phyloP scores from a whole-genome alignment of 2,797 vertebrate genomes.

The Lates japonicus region DNA sequence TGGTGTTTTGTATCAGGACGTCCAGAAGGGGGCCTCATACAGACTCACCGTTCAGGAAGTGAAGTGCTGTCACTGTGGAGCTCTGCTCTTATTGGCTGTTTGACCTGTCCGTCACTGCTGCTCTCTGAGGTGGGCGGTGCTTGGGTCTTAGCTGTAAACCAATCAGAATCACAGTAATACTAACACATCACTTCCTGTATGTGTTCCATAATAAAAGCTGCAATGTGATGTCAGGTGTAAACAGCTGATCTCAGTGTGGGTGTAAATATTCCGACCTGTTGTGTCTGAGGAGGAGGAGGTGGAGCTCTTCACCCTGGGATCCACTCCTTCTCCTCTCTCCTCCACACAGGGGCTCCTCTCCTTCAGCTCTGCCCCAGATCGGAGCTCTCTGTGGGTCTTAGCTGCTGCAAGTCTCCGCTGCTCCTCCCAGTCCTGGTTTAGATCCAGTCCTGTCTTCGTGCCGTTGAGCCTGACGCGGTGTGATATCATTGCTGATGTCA shows the following conservation, averaged over 20 bases:
- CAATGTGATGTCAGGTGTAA: neutral
- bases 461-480: neutral
- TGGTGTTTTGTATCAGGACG: neutral
- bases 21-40: neutral
- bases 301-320: neutral
- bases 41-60: slow-evolving; percentile 65
- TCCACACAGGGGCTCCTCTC: neutral
- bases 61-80: slow-evolving; percentile 36
- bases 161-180: slow-evolving; percentile 2
- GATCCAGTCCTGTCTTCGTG: neutral
- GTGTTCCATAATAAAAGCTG: no score
- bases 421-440: slow-evolving; percentile 10
- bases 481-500: slow-evolving; percentile 50
- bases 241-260: neutral
- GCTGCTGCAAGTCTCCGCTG: neutral
- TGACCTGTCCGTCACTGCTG: slow-evolving; percentile 40
- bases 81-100: slow-evolving; percentile 65
- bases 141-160: slow-evolving; percentile 41
- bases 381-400: neutral
- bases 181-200: no score
- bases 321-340: neutral
- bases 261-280: slow-evolving; percentile 29
- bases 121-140: neutral
- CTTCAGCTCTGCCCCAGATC: neutral
- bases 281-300: slow-evolving; percentile 2